Base-by-base conservation (phyloP, 1,140 invertebrate genomes). In the Cydia amplana region DNA sequence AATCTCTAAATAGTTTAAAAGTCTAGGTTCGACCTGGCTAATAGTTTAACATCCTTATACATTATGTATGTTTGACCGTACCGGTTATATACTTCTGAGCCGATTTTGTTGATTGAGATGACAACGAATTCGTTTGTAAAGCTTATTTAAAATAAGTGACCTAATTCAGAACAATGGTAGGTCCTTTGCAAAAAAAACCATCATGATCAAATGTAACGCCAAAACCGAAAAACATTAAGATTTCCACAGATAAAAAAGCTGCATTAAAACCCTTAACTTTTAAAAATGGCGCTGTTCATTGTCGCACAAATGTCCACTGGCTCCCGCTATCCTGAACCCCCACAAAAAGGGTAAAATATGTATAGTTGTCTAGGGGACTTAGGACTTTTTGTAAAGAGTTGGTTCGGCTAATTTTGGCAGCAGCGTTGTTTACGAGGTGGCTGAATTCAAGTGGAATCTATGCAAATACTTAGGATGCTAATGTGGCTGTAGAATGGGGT, bases 401-500 rank as follows among this genome's bases (percentile, higher is more conserved):
- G 0, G 55, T 23, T 60, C 7, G n/a, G 55, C 55, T 60, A 60
- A 60, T 60, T 60, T 60, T 60, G 55, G 55, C 55, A 60, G 55
- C 18, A 23, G 55, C 55, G 9, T 60, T 60, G 55, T 60, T 60
- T 60, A 60, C 55, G 55, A 23, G 20, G 55, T 60, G 55, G 55
- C 55, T 60, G 55, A 23, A 60, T 18, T n/a, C 55, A 12, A 60
- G 55, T 60, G 55, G 55, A 60, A 60, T 60, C 55, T 60, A 60
- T 60, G 55, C 20, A 60, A 60, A 60, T 60, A 60, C 55, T 60
- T 60, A 60, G 55, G 55, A 60, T 60, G 55, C 18, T 60, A 60
- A 60, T 60, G 55, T 60, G 55, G 49, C 6, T 23, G 20, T 23
- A 23, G 55, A 9, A 2, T 12, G 18, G 55, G 20, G 55, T 60